These are phyloP conservation scores for Actinia tenebrosa DNA, from an alignment of 64 coral and sea anemone species.

Conservation along the genomic window DNA sequence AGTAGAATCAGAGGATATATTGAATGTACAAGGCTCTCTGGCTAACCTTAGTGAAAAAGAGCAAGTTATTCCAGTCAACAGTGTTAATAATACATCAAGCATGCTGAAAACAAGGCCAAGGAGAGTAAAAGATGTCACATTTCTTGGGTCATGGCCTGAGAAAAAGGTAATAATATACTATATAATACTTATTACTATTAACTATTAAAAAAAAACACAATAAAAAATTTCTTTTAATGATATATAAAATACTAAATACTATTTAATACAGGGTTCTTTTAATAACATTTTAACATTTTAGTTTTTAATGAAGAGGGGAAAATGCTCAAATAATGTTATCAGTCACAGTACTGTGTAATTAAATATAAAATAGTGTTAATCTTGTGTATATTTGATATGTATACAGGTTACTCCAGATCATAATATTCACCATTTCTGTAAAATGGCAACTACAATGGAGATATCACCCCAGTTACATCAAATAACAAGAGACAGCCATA, in stretches of 20 bases:
- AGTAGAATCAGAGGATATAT: conserved; percentile 54
- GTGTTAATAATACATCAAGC: not conserved
- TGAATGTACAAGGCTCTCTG: conserved; percentile 43
- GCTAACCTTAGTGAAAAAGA: conserved; percentile 20
- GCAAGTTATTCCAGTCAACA: not conserved
- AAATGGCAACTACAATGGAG: conserved; percentile 60
- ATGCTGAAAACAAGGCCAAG: not conserved
- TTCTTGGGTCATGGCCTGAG: not conserved
- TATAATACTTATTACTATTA: no score
- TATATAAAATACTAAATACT: no score
- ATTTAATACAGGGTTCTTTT: no score
- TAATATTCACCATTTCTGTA: conserved; percentile 96
- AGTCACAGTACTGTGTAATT: no score
- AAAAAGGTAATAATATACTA: not conserved
- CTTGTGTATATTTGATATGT: no score
- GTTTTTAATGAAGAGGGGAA: no score
- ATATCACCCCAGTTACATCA: conserved; percentile 64
- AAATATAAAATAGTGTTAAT: not conserved
- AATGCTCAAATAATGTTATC: no score
- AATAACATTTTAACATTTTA: no score
- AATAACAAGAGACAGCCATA: conserved; percentile 80
- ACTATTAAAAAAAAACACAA: no score
- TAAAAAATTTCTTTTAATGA: no score
- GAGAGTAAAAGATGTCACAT: not conserved
- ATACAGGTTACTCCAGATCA: conserved; percentile 30